Base-by-base conservation (phyloP, 1,140 invertebrate genomes). In the Pachypsylla venusta region DNA sequence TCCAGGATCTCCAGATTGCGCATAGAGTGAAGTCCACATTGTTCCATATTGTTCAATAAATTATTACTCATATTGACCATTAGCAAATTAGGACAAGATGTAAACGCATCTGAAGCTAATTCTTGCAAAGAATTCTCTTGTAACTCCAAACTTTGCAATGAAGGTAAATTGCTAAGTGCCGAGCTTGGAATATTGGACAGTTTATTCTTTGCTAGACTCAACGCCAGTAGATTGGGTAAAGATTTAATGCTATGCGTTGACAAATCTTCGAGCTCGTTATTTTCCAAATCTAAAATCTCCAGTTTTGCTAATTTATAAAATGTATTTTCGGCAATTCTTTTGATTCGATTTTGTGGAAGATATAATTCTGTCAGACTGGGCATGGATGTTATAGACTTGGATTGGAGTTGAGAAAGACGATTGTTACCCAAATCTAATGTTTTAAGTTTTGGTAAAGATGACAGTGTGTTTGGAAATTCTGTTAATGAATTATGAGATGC, bases 21-120 rank as follows among this genome's bases (percentile, higher is more conserved):
- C 25, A 89, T 68, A 63, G 78, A 81, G 12, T 79, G 76, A 16
- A 89, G 71, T 2, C 87, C 86, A 24, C 81, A 80, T 63, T 82
- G 78, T 57, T 86, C 81, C 61, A 92, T 71, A 42, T 75, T 79
- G 5, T 75, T 75, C 53, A 89, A 72, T 63, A 84, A 76, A 74
- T 89, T 90, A 63, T 82, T 76, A 65, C 87, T 90, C 54, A 91
- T 68, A 76, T 91, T 91, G 10, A 93, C 71, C 68, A 88, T 83
- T 22, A 90, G 76, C 48, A 89, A 70, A 48, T 86, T 81, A 5
- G 85, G 84, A 14, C 84, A 79, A 63, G 82, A 81, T 61, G 82
- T 78, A 67, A 92, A 91, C 0, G 85, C 85, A 63, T 81, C 79
- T n/a, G 75, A 76, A 0, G 84, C 81, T 48, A 92, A 80, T 62